These are phyloP conservation scores for Amphipyra tragopoginis DNA, from an alignment of 2,888 invertebrate genomes.

Conservation along the genomic window DNA sequence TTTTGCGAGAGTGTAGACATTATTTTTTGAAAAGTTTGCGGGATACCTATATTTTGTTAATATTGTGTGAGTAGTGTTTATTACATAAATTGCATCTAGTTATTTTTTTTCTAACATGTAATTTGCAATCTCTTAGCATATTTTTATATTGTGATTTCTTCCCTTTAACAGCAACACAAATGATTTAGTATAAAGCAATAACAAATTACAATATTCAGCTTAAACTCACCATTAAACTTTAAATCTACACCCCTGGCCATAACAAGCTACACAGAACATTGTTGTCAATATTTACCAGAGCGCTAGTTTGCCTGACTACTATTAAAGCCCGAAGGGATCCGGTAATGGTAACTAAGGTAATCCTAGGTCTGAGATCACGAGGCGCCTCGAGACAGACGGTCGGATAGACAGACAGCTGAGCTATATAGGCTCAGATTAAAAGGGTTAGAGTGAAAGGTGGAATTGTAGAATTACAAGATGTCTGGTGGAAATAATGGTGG, in stretches of 20 bases:
- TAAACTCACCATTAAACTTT: constrained; percentile 22
- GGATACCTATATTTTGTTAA: too few relatives aligned
- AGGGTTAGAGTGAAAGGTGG: constrained; percentile 30
- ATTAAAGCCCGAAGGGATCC: constrained; percentile 58
- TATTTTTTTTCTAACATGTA: too few relatives aligned
- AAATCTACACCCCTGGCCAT: constrained; percentile 11
- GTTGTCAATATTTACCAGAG: constrained; percentile 48
- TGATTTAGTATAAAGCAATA: neutral
- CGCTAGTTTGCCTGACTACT: constrained; percentile 37
- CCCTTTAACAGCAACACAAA: too few relatives aligned
- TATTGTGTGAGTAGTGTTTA: too few relatives aligned
- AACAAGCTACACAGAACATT: constrained; percentile 33
- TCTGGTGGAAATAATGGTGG: constrained; percentile 25
- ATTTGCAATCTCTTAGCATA: too few relatives aligned
- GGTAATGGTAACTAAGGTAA: constrained; percentile 58
- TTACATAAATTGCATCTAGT: too few relatives aligned
- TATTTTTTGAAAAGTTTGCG: too few relatives aligned
- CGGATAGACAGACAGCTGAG: constrained; percentile 52
- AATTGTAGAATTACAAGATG: constrained; percentile 20
- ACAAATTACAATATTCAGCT: constrained; percentile 29
- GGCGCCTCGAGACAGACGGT: constrained; percentile 55
- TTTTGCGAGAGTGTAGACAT: neutral
- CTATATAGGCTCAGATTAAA: constrained; percentile 40
- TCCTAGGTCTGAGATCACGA: constrained; percentile 64
- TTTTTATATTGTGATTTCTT: too few relatives aligned